Percentiles rank a stretch among this genome's conserved stretches.
Conservation (phyloP, 2,888 invertebrate species). For the Matsumyia berberina region DNA sequence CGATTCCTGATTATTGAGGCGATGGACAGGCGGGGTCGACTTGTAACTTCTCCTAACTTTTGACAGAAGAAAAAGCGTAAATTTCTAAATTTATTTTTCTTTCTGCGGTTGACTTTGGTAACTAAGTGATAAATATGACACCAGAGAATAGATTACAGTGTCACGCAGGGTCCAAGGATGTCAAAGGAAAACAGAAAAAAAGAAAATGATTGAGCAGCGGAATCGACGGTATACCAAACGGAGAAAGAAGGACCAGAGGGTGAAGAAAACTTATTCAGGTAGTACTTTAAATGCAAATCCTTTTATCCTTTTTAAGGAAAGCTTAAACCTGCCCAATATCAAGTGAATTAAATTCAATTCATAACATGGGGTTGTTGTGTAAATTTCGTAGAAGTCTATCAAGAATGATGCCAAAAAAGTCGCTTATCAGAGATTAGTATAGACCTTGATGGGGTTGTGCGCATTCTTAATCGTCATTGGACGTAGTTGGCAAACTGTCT, state of each 20-base stretch:
- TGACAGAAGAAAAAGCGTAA: slow-evolving; percentile 22
- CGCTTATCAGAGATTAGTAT: too few species aligned
- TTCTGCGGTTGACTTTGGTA: slow-evolving; percentile 33
- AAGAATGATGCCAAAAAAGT: too few species aligned
- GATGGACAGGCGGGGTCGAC: not conserved
- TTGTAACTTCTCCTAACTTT: slow-evolving; percentile 35
- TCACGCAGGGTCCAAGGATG: not conserved
- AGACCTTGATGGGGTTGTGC: too few species aligned
- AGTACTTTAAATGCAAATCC: not conserved
- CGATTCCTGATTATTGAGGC: slow-evolving; percentile 8
- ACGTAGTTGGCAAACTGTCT: too few species aligned
- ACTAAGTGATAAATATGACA: slow-evolving; percentile 45
- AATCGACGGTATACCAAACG: not conserved
- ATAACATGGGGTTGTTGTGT: too few species aligned
- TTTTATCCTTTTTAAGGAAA: not conserved
- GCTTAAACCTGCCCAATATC: too few species aligned
- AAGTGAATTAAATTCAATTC: too few species aligned
- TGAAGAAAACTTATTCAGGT: slow-evolving; percentile 4
- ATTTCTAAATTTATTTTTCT: slow-evolving; percentile 26
- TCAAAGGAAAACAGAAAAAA: not conserved
- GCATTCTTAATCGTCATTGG: too few species aligned
- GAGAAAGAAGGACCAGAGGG: not conserved
- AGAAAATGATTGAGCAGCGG: not conserved
- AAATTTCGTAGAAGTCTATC: too few species aligned
- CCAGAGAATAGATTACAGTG: slow-evolving; percentile 32